Evolutionary conservation across 2,888 invertebrate species (phyloP), one percentile per base, ranked within the genome.

Genomic region (Mechanitis mazaeus): DNA sequence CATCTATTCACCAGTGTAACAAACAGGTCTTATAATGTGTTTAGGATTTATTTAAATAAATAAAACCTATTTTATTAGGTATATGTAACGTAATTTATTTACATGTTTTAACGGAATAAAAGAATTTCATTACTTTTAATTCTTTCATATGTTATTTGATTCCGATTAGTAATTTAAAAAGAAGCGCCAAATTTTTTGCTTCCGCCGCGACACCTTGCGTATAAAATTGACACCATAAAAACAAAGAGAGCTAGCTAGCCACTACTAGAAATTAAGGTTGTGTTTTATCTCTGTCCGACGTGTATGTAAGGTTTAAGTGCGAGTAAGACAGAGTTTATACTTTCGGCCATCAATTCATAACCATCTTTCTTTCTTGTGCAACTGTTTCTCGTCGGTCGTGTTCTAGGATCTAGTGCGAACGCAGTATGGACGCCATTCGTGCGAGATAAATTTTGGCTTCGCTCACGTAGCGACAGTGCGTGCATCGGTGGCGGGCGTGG

Each of bases 401-500:
- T 87, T 84, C 87, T 85, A 85, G 85, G 85, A 87, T 84, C 84
- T 69, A 73, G 72, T 89, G 85, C 83, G 83, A 89, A 84, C 84
- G 87, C 85, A 89, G 88, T 85, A 90, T 90, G 90, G 90, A 89
- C 90, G 89, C 90, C 88, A 89, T 90, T 89, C 88, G 83, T 77
- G 85, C 83, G 79, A 89, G 81, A 83, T 88, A 89, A 81, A 80
- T 85, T 81, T 79, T 80, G 77, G 74, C 72, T 75, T 77, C 81
- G 81, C 80, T 83, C 75, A 77, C 76, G 75, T 79, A 82, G 80
- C 80, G 81, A 79, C 60, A 71, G 72, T 69, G 71, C 66, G 67
- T 68, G 69, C 64, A 67, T 68, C 67, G 69, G 72, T 72, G 72
- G 63, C 71, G 70, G 72, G 72, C 68, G 68, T 69, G 66, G 72